Conservation (phyloP, 2,113 vertebrate genomes). For the Cephalopterus ornatus region DNA sequence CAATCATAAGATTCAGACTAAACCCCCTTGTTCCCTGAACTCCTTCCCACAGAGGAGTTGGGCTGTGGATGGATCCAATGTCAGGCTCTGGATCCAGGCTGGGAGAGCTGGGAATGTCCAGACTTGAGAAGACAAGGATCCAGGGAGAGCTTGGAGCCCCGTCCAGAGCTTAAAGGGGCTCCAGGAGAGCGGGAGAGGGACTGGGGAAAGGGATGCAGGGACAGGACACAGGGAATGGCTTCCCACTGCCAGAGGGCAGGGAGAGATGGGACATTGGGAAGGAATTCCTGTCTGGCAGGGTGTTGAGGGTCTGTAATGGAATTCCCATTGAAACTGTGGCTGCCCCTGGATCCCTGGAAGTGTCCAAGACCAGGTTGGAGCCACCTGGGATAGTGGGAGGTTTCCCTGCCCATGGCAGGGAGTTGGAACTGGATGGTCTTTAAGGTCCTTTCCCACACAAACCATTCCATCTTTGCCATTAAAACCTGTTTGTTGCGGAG, state of each 20-base stretch:
- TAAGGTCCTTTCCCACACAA: not conserved
- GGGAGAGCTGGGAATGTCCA: not conserved
- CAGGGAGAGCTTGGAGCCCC: not conserved
- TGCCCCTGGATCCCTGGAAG: not conserved
- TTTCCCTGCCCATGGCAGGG: not conserved
- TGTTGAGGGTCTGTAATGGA: not conserved
- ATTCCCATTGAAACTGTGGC: not conserved
- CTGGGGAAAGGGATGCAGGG: not conserved
- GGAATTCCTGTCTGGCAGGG: too few relatives aligned
- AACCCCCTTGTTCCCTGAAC: not conserved
- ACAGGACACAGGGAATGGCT: too few relatives aligned
- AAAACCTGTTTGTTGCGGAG: not conserved
- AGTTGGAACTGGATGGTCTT: not conserved
- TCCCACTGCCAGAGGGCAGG: too few relatives aligned
- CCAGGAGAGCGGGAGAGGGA: not conserved
- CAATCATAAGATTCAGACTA: not conserved
- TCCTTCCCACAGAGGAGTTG: not conserved
- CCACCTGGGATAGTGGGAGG: not conserved
- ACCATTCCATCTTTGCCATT: not conserved
- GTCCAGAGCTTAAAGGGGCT: not conserved
- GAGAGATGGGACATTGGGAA: too few relatives aligned
- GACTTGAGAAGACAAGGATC: not conserved
- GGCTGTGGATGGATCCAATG: not conserved
- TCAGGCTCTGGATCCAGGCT: not conserved
- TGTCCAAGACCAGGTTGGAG: not conserved